A percentile compares a stretch with the other conserved stretches of the same genome.
Conservation (phyloP, 2,888 invertebrate genomes). For the Campopleginae sp. region DNA sequence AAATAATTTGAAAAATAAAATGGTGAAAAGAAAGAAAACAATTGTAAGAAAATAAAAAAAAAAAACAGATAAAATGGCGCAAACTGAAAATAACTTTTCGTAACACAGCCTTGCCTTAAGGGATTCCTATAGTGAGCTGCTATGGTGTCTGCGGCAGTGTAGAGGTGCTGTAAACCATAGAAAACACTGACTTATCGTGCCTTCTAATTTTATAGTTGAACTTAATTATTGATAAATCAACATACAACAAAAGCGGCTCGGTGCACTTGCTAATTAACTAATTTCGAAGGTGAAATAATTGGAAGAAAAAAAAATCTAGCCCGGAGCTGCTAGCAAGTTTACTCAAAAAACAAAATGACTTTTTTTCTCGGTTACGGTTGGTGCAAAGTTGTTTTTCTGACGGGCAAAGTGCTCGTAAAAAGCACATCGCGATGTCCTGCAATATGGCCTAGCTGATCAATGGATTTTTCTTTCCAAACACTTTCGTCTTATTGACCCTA, state of each 20-base stretch:
- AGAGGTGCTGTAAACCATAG: conserved; percentile 91
- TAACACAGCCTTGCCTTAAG: conserved; percentile 89
- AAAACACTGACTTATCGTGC: conserved; percentile 80
- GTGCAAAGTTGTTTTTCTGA: conserved; percentile 38
- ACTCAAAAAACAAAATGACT: neutral
- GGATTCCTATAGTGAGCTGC: conserved; percentile 89
- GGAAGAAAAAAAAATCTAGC: conserved; percentile 29
- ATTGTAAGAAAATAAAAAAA: conserved; percentile 38
- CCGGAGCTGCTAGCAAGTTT: conserved; percentile 46
- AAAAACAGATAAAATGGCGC: conserved; percentile 74
- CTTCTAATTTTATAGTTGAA: conserved; percentile 70
- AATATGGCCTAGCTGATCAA: conserved; percentile 63
- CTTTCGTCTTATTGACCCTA: conserved; percentile 31
- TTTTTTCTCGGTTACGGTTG: conserved; percentile 24
- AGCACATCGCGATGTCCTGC: conserved; percentile 60
- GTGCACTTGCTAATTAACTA: conserved; percentile 62
- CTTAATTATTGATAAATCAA: conserved; percentile 66
- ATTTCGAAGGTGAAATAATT: conserved; percentile 17
- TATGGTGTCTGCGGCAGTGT: conserved; percentile 86
- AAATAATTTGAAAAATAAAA: neutral
- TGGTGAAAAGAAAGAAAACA: too few species aligned
- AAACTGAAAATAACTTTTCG: conserved; percentile 82
- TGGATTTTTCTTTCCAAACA: conserved; percentile 9
- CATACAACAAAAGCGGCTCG: conserved; percentile 67
- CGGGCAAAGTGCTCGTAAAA: conserved; percentile 53